Evolutionary conservation across 2,113 vertebrate genomes (phyloP), one percentile per base, ranked within the genome.

Genomic region (Anguilla rostrata): DNA sequence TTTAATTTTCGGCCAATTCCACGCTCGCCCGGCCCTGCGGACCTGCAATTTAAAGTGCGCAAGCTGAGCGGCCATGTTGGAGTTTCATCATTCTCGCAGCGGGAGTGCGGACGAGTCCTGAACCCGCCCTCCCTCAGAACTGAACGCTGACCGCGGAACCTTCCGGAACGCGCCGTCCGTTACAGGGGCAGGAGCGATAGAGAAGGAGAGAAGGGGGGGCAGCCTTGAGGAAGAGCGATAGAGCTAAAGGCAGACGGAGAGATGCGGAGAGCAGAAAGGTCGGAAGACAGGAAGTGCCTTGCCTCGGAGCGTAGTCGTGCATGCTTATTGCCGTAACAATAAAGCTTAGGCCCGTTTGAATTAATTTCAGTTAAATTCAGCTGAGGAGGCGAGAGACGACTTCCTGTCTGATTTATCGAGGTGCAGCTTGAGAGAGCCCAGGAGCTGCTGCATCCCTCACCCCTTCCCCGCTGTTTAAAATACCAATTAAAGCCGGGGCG

Each of bases 151-250:
- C n/a, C 11, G 39, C 15, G 22, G 46, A 53, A 46, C 11, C 12
- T 12, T 5, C 20, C 41, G 29, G 29, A 43, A n/a, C n/a, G 46
- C 46, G 2, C 41, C 9, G 20, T 66, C 71, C 71, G 34, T 75
- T 75, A 75, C 26, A 9, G 71, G 71, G n/a, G 16, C 8, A 14
- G 60, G 81, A 39, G 83, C 84, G 84, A 88, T 81, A 49, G 75
- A 40, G 40, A 86, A 84, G 71, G 81, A 56, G n/a, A 6, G 84
- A 79, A n/a, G n/a, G 26, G 34, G n/a, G 26, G n/a, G 34, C 8
- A 22, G n/a, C 26, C 18, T 22, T 4, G 83, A 40, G 82, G n/a
- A 16, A 29, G n/a, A 56, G 39, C 22, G 16, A 29, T 29, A 40
- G 82, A 39, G n/a, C 34, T 56, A 2, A 39, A 66, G 56, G 7